These are phyloP conservation scores for Porphyrio hochstetteri DNA, from an alignment of 2,113 vertebrate species.

Conservation along the genomic window DNA sequence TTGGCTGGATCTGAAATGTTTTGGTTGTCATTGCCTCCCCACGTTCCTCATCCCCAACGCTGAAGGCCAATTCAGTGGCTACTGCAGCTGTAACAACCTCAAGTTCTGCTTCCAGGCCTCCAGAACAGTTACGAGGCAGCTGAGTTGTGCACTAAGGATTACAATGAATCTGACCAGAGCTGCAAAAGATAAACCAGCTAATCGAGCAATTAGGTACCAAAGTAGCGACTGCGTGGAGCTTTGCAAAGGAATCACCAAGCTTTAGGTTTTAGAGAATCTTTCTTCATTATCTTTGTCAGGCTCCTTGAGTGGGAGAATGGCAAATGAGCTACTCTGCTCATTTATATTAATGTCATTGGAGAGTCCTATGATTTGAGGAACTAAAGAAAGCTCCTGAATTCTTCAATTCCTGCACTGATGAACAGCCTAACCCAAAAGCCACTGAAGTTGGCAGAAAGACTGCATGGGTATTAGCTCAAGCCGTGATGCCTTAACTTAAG, in stretches of 20 bases:
- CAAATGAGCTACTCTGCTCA: background rate
- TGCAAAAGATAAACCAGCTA: background rate
- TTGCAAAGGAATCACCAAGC: background rate
- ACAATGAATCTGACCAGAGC: background rate
- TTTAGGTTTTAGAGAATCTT: background rate
- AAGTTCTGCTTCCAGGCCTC: background rate
- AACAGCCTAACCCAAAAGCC: background rate
- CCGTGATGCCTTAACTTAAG: background rate
- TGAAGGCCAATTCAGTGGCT: background rate
- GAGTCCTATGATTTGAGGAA: background rate
- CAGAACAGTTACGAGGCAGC: background rate
- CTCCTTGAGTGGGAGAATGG: background rate
- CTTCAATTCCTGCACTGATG: background rate
- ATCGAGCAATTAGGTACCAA: background rate
- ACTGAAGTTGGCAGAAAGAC: background rate
- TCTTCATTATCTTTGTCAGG: background rate
- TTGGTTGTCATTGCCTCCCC: background rate
- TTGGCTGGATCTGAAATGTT: background rate
- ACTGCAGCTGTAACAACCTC: background rate
- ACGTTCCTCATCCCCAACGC: fast-evolving
- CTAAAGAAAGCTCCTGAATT: background rate
- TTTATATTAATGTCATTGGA: background rate
- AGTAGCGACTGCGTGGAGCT: background rate
- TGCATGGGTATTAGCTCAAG: background rate
- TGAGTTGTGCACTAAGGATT: background rate